Evolutionary conservation across 2,797 vertebrate genomes (phyloP).

Genomic region (Ceryle rudis): DNA sequence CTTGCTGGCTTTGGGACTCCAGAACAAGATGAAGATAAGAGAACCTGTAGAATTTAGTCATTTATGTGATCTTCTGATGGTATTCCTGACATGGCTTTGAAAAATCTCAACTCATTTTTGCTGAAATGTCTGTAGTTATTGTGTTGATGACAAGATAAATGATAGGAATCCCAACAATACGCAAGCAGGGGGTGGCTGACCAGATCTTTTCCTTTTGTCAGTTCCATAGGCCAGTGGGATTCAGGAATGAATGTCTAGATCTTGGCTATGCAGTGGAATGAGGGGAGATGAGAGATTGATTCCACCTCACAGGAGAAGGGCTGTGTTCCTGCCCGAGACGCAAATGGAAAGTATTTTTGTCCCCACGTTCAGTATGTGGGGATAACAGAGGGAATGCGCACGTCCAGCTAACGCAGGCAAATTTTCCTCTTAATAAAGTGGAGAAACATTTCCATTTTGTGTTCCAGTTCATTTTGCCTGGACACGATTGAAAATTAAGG

Average conservation of each 20-base stretch:
- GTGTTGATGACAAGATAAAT: neutral
- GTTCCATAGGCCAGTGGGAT: neutral
- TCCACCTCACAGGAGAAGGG: neutral
- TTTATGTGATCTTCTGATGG: fast-evolving
- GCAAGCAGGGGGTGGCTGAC: neutral
- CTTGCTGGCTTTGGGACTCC: neutral
- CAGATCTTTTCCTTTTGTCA: neutral
- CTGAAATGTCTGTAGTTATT: neutral
- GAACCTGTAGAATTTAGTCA: neutral
- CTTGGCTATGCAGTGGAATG: neutral
- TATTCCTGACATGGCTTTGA: neutral
- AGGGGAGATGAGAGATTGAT: neutral
- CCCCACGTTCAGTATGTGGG: neutral
- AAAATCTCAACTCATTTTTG: neutral
- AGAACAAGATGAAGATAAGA: neutral
- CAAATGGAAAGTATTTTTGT: neutral
- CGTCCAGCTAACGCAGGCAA: neutral
- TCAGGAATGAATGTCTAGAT: neutral
- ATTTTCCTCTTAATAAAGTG: neutral
- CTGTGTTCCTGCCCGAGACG: neutral
- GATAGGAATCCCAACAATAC: neutral
- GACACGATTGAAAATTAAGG: too few species aligned
- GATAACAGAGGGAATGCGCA: neutral
- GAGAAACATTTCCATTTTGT: neutral
- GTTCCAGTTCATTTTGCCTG: constrained; percentile 2